These are phyloP conservation scores for Scatophagus argus DNA, from an alignment of 2,113 vertebrate genomes.

Conservation along the genomic window DNA sequence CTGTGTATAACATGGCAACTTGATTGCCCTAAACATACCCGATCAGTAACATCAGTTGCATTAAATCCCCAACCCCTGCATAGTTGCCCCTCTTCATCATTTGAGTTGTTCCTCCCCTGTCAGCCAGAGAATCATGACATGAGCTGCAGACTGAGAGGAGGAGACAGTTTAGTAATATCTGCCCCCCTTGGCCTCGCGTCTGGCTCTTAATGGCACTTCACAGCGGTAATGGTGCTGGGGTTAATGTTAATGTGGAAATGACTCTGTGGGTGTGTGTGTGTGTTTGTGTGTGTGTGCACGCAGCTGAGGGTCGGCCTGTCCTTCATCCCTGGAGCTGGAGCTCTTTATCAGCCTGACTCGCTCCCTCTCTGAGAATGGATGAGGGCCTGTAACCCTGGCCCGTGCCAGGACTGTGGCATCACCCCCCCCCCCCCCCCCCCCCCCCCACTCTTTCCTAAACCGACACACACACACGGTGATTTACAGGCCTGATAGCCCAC, in stretches of 20 bases:
- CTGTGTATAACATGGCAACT: not conserved
- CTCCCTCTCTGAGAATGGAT: slow-evolving; percentile 25
- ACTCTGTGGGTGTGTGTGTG: slow-evolving; percentile 28
- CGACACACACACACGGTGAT: slow-evolving; percentile 14
- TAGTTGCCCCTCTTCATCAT: slow-evolving; percentile 31
- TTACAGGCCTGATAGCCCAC: slow-evolving; percentile 30
- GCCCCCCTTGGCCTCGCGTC: slow-evolving; percentile 53
- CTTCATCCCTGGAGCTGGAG: slow-evolving; percentile 60
- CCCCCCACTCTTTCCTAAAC: slow-evolving; percentile 4
- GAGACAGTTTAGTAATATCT: slow-evolving; percentile 59
- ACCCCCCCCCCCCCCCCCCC: too few species aligned
- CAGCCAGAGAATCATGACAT: slow-evolving; percentile 31
- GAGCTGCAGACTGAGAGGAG: slow-evolving; percentile 47
- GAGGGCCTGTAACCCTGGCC: slow-evolving; percentile 8
- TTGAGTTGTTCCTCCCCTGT: slow-evolving; percentile 16
- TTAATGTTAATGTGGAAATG: slow-evolving; percentile 70
- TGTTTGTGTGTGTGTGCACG: slow-evolving; percentile 14
- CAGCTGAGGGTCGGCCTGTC: slow-evolving; percentile 38
- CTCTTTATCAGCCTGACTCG: slow-evolving; percentile 49
- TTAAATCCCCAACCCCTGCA: not conserved
- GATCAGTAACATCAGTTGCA: slow-evolving; percentile 8
- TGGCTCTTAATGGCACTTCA: slow-evolving; percentile 70
- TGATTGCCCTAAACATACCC: slow-evolving; percentile 8
- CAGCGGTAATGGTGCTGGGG: slow-evolving; percentile 64
- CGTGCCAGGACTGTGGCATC: slow-evolving; percentile 15